phyloP scores from a whole-genome alignment of 2,113 vertebrate genomes.

The Albula glossodonta region DNA sequence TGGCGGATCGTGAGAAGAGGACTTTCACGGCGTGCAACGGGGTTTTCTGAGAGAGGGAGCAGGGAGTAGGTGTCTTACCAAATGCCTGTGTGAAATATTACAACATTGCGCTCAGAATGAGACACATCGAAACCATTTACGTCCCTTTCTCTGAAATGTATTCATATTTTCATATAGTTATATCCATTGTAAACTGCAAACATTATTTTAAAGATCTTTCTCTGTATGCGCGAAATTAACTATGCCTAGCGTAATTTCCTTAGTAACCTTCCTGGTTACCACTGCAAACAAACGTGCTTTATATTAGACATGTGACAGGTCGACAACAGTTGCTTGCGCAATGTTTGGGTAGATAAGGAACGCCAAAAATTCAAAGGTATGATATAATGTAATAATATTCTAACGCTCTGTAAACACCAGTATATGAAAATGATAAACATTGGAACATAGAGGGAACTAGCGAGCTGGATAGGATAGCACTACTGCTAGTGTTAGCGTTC shows the following conservation, averaged over 20 bases:
- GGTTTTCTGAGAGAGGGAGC: slow-evolving; percentile 67
- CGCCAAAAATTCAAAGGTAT: background rate
- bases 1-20: slow-evolving; percentile 83
- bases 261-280: slow-evolving; percentile 19
- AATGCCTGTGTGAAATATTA: slow-evolving; percentile 30
- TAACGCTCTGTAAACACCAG: background rate
- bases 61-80: slow-evolving; percentile 49
- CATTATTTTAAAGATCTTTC: background rate
- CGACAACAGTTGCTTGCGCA: background rate
- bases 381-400: background rate
- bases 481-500: too few species aligned
- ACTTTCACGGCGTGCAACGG: slow-evolving; percentile 51
- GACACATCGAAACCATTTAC: background rate
- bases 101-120: background rate
- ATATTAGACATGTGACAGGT: background rate
- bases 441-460: background rate
- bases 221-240: slow-evolving; percentile 27
- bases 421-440: background rate
- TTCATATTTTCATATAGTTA: background rate
- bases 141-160: background rate
- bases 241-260: slow-evolving; percentile 18
- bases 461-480: background rate
- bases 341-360: slow-evolving; percentile 4
- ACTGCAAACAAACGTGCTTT: background rate
- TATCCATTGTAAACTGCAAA: slow-evolving; percentile 1